Percentiles rank a stretch among this genome's conserved stretches.
Conservation (phyloP, 2,797 vertebrate species). For the Darevskia mixta region DNA sequence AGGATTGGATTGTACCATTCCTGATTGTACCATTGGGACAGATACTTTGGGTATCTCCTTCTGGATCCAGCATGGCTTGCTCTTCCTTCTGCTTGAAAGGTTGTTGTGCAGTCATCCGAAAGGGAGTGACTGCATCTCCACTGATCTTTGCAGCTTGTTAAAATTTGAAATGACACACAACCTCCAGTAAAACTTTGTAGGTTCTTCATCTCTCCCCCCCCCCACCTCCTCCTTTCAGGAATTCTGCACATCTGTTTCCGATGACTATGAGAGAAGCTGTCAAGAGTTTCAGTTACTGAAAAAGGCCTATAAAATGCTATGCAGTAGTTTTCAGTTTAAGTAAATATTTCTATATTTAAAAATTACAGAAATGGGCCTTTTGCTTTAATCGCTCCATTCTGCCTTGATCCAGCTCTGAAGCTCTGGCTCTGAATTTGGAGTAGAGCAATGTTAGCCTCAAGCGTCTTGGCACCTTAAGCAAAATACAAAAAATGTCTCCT, state of each 20-base stretch:
- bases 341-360: constrained; percentile 75
- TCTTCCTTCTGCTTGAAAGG: constrained; percentile 27
- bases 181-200: constrained; percentile 21
- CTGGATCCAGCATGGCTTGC: neutral
- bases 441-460: neutral
- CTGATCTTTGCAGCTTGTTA: constrained; percentile 31
- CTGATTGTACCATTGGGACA: constrained; percentile 26
- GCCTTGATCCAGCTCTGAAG: constrained; percentile 57
- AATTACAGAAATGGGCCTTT: constrained; percentile 69
- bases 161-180: constrained; percentile 41
- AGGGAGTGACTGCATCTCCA: neutral
- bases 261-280: constrained; percentile 66
- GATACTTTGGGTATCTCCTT: neutral
- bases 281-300: constrained; percentile 70
- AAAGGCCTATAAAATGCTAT: constrained; percentile 64
- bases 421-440: constrained; percentile 48
- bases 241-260: constrained; percentile 69
- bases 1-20: constrained; percentile 35
- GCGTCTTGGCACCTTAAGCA: constrained; percentile 9
- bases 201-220: constrained; percentile 22
- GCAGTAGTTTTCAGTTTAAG: constrained; percentile 70
- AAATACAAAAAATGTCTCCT: constrained; percentile 4
- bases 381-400: constrained; percentile 70
- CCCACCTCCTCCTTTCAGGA: constrained; percentile 32
- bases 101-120: constrained; percentile 15